Percentiles rank a stretch among this genome's conserved stretches.
Evolutionary conservation across 53 echinoderm and acorn worm species (phyloP).

Genomic region (Echinometra lucunter): DNA sequence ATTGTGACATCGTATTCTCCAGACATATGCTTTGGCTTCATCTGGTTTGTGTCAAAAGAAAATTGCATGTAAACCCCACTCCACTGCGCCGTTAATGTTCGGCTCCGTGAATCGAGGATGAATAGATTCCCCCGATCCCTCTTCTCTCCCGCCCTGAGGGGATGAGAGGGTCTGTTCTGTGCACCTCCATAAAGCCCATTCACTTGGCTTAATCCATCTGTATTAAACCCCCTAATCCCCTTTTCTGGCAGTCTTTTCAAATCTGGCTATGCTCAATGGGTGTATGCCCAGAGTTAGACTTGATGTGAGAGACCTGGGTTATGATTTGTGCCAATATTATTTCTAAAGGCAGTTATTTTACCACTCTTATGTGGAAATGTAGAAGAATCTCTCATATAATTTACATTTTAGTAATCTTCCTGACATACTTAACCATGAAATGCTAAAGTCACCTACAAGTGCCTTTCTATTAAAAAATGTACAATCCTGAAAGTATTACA

Average conservation of each 20-base stretch:
- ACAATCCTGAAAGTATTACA: background rate
- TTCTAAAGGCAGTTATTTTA: background rate
- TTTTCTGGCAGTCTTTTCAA: background rate
- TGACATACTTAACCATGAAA: too few relatives aligned
- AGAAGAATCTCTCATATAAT: background rate
- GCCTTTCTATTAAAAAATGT: background rate
- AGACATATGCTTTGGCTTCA: background rate
- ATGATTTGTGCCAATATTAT: background rate
- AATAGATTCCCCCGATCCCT: conserved; percentile 4
- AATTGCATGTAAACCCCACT: background rate
- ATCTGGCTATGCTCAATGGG: conserved; percentile 23
- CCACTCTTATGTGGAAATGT: background rate
- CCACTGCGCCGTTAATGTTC: conserved; percentile 37
- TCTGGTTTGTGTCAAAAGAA: conserved; percentile 6
- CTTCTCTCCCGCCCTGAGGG: conserved; percentile 16
- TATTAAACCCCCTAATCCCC: conserved; percentile 14
- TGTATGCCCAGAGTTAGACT: background rate
- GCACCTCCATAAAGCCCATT: conserved; percentile 2
- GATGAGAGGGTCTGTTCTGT: background rate
- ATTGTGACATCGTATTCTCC: conserved; percentile 1
- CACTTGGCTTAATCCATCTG: background rate
- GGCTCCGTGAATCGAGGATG: background rate
- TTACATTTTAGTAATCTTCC: background rate
- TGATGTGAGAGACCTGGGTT: background rate
- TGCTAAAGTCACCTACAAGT: background rate